Conservation (phyloP, 2,113 vertebrate genomes). For the Clarias batrachus region DNA sequence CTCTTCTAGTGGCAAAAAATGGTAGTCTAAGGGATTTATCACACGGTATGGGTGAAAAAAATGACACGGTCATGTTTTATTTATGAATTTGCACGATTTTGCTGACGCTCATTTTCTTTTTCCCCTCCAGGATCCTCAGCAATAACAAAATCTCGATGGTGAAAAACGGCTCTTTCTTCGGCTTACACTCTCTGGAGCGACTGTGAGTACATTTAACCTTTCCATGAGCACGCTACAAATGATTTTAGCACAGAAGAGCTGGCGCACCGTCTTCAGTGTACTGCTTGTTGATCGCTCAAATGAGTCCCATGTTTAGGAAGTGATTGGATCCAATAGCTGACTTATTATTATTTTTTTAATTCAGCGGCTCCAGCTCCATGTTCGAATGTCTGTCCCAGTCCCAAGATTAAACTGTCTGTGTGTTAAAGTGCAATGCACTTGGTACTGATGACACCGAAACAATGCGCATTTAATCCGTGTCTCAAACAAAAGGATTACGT, state of each 20-base stretch:
- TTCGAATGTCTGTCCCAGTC: background rate
- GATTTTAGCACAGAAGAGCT: background rate
- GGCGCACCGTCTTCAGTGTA: background rate
- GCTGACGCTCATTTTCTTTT: conserved; percentile 46
- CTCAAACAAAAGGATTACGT: conserved; percentile 15
- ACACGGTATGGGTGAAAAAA: conserved; percentile 14
- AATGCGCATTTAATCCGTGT: conserved; percentile 9
- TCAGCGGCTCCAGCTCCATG: background rate
- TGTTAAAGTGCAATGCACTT: background rate
- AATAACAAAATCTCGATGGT: conserved; percentile 84
- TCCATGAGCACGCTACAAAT: background rate
- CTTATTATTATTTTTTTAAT: conserved; percentile 9
- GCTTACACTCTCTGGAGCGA: conserved; percentile 79
- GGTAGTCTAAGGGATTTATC: conserved; percentile 7
- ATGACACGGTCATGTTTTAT: conserved; percentile 30
- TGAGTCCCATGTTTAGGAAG: background rate
- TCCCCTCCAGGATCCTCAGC: conserved; percentile 77
- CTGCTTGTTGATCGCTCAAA: background rate
- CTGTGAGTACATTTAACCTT: conserved; percentile 75
- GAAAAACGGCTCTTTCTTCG: conserved; percentile 81
- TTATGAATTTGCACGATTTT: conserved; percentile 43
- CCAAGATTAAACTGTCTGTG: conserved; percentile 9
- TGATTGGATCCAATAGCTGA: background rate
- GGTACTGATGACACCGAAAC: conserved; percentile 8
- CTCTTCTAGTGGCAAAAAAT: background rate